Evolutionary conservation across 2,888 invertebrate genomes (phyloP).

Genomic region (Diloba caeruleocephala): DNA sequence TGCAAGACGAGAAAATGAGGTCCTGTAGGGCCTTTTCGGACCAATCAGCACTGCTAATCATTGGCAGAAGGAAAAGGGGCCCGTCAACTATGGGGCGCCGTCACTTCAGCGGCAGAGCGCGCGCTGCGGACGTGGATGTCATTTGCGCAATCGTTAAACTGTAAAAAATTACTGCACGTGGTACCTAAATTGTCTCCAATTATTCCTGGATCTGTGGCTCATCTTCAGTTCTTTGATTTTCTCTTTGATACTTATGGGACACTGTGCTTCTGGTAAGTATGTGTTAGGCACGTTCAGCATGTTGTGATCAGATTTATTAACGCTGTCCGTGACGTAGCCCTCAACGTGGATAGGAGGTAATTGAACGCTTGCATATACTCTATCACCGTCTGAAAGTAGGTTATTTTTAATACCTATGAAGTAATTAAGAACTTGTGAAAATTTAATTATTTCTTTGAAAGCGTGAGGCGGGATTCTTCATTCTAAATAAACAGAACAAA

Average conservation of each 20-base stretch:
- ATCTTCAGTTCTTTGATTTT: constrained; percentile 78
- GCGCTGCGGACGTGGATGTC: too few species aligned
- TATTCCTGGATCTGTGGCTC: constrained; percentile 43
- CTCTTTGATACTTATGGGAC: constrained; percentile 71
- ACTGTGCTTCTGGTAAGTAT: constrained; percentile 6
- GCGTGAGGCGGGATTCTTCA: too few species aligned
- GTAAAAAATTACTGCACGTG: constrained; percentile 45
- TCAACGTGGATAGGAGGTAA: constrained; percentile 76
- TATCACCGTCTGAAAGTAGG: constrained; percentile 3
- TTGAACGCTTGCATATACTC: constrained; percentile 50
- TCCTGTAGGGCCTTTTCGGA: too few species aligned
- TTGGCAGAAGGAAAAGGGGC: too few species aligned
- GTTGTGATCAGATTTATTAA: constrained; percentile 28
- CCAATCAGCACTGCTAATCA: too few species aligned
- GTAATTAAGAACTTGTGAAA: too few species aligned
- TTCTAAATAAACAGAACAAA: too few species aligned
- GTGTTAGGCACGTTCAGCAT: constrained; percentile 17
- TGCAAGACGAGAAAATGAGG: too few species aligned
- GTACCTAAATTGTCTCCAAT: constrained; percentile 40
- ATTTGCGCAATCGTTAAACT: background rate
- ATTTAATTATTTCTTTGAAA: too few species aligned
- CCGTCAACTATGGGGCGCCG: too few species aligned
- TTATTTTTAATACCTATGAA: too few species aligned
- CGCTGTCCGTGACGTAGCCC: constrained; percentile 52
- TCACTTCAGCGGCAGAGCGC: too few species aligned